Percentiles rank a stretch among this genome's conserved stretches.
These are phyloP conservation scores for Lacanobia oleracea DNA, from an alignment of 2,888 invertebrate genomes.

Conservation along the genomic window DNA sequence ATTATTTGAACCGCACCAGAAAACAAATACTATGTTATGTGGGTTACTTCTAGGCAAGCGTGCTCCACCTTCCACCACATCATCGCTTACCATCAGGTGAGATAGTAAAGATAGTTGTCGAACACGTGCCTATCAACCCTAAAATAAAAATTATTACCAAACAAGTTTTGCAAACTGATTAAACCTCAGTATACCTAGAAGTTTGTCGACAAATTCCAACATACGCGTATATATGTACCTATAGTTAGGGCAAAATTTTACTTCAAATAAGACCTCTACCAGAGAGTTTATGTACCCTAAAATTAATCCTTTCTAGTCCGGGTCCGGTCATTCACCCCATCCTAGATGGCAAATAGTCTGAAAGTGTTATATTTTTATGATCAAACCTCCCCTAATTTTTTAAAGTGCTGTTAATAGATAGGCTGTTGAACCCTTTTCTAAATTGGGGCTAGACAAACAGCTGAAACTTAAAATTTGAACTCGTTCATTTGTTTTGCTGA, in stretches of 20 bases:
- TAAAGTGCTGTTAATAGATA: no score
- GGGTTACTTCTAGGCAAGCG: no score
- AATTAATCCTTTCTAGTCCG: conserved; percentile 31
- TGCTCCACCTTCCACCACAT: no score
- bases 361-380: no score
- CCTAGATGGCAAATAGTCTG: conserved; percentile 19
- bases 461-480: not conserved
- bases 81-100: no score
- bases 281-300: conserved; percentile 27
- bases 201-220: not conserved
- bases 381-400: conserved; percentile 32
- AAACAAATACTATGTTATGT: no score
- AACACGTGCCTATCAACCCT: no score
- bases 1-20: no score
- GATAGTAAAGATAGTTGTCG: no score
- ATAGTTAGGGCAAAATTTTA: conserved; percentile 6
- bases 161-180: not conserved
- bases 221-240: not conserved
- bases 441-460: not conserved
- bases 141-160: not conserved
- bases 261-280: conserved; percentile 25
- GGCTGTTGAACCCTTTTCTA: not conserved
- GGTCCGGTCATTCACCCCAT: conserved; percentile 29
- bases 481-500: not conserved
- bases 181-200: not conserved